These are phyloP conservation scores for Holothuria leucospilota DNA, from an alignment of 53 echinoderm and acorn worm species.

Conservation along the genomic window DNA sequence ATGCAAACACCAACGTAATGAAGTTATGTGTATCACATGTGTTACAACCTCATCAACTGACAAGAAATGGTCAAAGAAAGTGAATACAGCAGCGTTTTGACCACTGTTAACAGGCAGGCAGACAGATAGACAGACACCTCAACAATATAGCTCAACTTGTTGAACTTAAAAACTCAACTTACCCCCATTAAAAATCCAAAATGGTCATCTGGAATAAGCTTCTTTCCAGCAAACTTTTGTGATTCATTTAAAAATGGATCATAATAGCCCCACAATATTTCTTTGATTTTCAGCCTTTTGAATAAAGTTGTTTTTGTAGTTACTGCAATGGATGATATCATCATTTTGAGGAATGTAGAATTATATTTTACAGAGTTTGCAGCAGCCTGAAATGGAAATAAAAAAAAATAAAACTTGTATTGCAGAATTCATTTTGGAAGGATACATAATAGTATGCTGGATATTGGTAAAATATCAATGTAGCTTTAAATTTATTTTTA, in stretches of 20 bases:
- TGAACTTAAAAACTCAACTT: constrained; percentile 13
- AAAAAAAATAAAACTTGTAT: neutral
- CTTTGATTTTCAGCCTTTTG: constrained; percentile 57
- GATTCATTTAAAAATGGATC: constrained; percentile 66
- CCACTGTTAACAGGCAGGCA: too few relatives aligned
- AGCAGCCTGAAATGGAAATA: constrained; percentile 28
- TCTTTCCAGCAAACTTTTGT: constrained; percentile 50
- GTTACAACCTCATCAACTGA: too few relatives aligned
- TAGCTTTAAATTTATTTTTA: too few relatives aligned
- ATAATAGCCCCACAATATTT: constrained; percentile 85
- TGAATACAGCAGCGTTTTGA: too few relatives aligned
- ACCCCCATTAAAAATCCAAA: constrained; percentile 88
- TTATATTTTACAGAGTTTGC: constrained; percentile 1
- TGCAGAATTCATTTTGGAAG: too few relatives aligned
- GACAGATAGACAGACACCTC: too few relatives aligned
- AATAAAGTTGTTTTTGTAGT: constrained; percentile 53
- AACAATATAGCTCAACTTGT: too few relatives aligned
- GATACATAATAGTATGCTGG: too few relatives aligned
- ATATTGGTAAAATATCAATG: too few relatives aligned
- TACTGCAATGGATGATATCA: constrained; percentile 34
- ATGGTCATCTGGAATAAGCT: constrained; percentile 55
- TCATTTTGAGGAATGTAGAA: constrained; percentile 1
- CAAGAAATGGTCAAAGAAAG: too few relatives aligned
- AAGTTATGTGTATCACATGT: too few relatives aligned
- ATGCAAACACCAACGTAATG: too few relatives aligned